These are phyloP conservation scores for Cardiocondyla obscurior DNA, from an alignment of 1,140 invertebrate genomes.

Conservation along the genomic window DNA sequence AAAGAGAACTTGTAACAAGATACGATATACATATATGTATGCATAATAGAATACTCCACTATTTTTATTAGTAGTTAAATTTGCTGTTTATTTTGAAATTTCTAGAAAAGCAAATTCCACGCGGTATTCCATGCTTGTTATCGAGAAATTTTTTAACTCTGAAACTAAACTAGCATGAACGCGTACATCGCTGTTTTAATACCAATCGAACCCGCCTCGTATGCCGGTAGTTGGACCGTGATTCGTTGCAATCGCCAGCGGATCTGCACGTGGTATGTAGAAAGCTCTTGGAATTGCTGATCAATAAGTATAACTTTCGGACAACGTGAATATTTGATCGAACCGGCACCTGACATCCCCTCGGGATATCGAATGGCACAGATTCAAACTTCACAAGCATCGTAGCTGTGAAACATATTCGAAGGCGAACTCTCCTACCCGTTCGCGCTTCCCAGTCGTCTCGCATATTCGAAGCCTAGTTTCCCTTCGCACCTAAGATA, in stretches of 20 bases:
- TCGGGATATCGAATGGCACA: neutral
- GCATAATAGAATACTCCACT: too few species aligned
- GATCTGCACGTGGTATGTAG: neutral
- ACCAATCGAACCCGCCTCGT: neutral
- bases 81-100: neutral
- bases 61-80: neutral
- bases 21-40: neutral
- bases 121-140: neutral
- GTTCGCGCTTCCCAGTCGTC: too few species aligned
- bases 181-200: neutral
- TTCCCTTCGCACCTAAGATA: neutral
- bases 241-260: neutral
- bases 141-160: neutral
- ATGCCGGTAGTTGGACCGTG: neutral
- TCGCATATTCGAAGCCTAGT: neutral
- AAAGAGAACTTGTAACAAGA: neutral
- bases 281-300: neutral
- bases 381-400: slow-evolving; percentile 18
- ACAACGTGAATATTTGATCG: slow-evolving; percentile 42
- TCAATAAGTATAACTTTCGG: slow-evolving; percentile 38
- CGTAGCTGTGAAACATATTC: slow-evolving; percentile 25
- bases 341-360: neutral
- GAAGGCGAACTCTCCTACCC: neutral
- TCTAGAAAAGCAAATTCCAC: neutral
- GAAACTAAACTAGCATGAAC: neutral